Percentiles rank a stretch among this genome's conserved stretches.
phyloP scores from a whole-genome alignment of 2,113 vertebrate species.

The Aspiorhynchus laticeps region DNA sequence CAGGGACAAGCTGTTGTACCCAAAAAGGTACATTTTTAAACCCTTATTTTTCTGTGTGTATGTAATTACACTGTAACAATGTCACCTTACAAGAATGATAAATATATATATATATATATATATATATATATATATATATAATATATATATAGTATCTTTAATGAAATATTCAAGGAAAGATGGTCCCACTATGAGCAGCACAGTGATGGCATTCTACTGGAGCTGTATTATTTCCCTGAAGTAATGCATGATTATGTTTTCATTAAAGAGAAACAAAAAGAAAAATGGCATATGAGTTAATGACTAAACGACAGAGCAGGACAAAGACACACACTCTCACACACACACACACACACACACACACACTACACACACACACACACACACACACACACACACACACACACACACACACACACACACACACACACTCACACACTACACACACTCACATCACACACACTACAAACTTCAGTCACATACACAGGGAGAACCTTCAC shows the following conservation, averaged over 20 bases:
- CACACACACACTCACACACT: background rate
- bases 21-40: no score
- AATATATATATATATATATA: no score
- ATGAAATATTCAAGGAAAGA: background rate
- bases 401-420: background rate
- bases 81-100: no score
- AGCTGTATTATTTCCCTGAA: slow-evolving; percentile 2
- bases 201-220: background rate
- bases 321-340: slow-evolving; percentile 7
- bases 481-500: slow-evolving; percentile 50
- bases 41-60: no score
- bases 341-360: background rate
- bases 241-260: slow-evolving; percentile 23
- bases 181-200: background rate
- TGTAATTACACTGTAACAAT: no score
- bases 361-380: background rate
- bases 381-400: background rate
- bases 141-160: background rate
- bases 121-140: background rate
- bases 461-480: background rate
- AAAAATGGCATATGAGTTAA: background rate
- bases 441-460: background rate
- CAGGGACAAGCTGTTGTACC: no score
- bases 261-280: slow-evolving; percentile 7
- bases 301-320: slow-evolving; percentile 4